Base-by-base conservation (phyloP, 2,888 invertebrate genomes). In the Epinotia brunnichana region DNA sequence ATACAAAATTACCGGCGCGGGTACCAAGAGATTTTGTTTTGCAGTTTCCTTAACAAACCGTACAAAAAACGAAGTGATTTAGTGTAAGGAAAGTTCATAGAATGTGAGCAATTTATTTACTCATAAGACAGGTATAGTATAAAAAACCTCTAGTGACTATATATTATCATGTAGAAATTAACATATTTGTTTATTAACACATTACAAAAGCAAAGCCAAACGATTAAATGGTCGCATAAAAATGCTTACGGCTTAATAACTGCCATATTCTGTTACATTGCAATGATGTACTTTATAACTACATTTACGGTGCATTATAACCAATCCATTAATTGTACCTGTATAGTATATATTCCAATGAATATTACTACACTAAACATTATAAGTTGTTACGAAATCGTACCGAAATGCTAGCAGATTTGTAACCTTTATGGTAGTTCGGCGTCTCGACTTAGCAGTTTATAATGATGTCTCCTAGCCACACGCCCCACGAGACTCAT, bases 1-100 rank as follows among this genome's bases (percentile, higher is more conserved):
- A 77, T 74, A 76, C 78, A 76, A 80, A 83, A 87, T 85, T 83
- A 83, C 84, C 62, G 72, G 67, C 48, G 35, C 56, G 62, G 56
- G 53, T 13, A 57, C 75, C 75, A 78, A 80, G 76, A 77, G 77
- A 75, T 77, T 59, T 69, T 63, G 35, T 17, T 67, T 60, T 54
- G 35, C 19, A 54, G 59, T 70, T 57, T 63, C 69, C 57, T 64
- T 59, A 59, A 64, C 48, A 59, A 59, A 48, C 44, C 1, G 48
- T 53, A 29, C 13, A 64, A 21, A 64, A 53, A 35, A 53, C 15
- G n/a, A 19, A 64, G 21, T 15, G 29, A 13, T 21, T 19, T 54
- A 53, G 44, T 15, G 35, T 7, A 19, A 41, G 21, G 48, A 51
- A 64, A 24, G 17, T 10, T n/a, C 9, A 13, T 4, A 41, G 2